phyloP scores from a whole-genome alignment of 2,113 vertebrate genomes.

The Neomonachus schauinslandi region DNA sequence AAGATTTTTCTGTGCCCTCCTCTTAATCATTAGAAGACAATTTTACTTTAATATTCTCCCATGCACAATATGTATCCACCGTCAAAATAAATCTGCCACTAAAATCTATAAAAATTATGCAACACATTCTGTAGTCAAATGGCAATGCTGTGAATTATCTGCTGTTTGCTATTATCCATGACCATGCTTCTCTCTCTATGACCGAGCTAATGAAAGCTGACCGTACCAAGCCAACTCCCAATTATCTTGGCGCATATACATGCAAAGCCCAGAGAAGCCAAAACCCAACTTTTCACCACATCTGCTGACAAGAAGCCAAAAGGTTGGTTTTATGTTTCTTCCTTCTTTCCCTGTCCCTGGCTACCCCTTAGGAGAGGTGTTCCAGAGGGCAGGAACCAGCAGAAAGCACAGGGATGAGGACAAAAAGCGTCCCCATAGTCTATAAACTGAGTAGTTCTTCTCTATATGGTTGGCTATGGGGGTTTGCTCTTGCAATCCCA shows the following conservation, averaged over 20 bases:
- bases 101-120: background rate
- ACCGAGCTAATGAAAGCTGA: background rate
- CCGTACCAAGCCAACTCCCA: constrained; percentile 25
- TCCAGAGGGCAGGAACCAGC: background rate
- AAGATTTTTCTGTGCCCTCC: background rate
- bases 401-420: background rate
- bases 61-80: background rate
- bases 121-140: background rate
- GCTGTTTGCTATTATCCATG: background rate
- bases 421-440: background rate
- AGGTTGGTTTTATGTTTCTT: constrained; percentile 27
- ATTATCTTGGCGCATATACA: background rate
- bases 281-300: constrained; percentile 35
- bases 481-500: background rate
- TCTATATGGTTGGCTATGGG: background rate
- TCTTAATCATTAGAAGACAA: background rate
- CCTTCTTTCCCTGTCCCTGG: constrained; percentile 14
- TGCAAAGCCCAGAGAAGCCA: constrained; percentile 16
- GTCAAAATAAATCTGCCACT: background rate
- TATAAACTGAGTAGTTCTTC: background rate
- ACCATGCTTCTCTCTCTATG: background rate
- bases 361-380: background rate
- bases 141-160: background rate
- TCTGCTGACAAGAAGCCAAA: constrained; percentile 43
- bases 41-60: background rate